Evolutionary conservation across 2,113 vertebrate genomes (phyloP), one percentile per base, ranked within the genome.

Genomic region (Calcarius ornatus): DNA sequence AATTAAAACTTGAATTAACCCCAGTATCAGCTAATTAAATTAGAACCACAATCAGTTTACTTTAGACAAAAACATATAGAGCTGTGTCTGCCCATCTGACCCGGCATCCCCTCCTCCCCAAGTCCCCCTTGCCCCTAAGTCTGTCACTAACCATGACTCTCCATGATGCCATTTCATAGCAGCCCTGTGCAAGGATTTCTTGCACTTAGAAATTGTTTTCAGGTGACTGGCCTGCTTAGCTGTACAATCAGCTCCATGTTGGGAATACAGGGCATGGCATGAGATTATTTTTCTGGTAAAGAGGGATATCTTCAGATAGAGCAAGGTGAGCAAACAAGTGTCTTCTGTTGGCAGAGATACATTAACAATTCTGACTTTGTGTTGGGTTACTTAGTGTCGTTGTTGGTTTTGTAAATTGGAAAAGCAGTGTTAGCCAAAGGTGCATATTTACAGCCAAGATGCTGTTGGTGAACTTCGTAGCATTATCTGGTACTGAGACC

Each of bases 1-100:
- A 96, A 95, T 95, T 95, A 93, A 96, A 92, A 73, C 30, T 75
- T 88, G 71, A 94, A 91, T 94, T 85, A 91, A 94, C 77, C 59
- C 48, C 90, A 85, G 48, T 60, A 95, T 87, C 66, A 75, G 70
- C 59, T 95, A 85, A 94, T 96, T 90, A 77, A 93, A 95, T 97
- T 93, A 94, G 79, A 95, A 86, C 28, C 4, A 5, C 37, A 48
- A 73, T 47, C 45, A 45, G 57, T 94, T 92, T 88, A 86, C 63
- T 91, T 64, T 18, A 48, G 60, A 35, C 79, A 78, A 80, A 72
- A 70, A 60, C 11, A 13, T 5, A 4, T 37, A 51, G 77, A 89
- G 11, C 18, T 66, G 30, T 84, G 84, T 83, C 38, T 50, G 70
- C 23, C 61, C 23, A 42, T 60, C 19, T 78, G 38, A 45, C n/a